phyloP scores from a whole-genome alignment of 2,888 invertebrate species.

The Drosophila macrothrix region DNA sequence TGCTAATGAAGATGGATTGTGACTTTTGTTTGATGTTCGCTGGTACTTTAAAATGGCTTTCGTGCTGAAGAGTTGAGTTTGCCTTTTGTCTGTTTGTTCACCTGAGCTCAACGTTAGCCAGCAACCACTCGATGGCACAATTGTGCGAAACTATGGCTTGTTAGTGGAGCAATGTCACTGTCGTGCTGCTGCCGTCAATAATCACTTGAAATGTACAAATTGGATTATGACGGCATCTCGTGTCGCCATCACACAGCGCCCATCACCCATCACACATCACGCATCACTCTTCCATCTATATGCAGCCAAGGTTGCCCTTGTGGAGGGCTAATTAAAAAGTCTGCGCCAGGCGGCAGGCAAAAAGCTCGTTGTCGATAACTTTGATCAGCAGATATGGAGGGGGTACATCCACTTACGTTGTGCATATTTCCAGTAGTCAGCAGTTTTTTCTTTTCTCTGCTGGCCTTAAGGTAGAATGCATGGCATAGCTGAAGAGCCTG shows the following conservation, averaged over 20 bases:
- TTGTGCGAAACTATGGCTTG: background rate
- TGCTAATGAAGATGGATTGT: background rate
- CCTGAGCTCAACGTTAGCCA: slow-evolving; percentile 14
- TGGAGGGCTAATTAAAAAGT: slow-evolving; percentile 53
- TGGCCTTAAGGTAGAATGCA: slow-evolving; percentile 39
- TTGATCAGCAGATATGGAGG: slow-evolving; percentile 15
- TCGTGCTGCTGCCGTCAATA: slow-evolving; percentile 25
- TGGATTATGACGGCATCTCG: slow-evolving; percentile 28
- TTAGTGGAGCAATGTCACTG: slow-evolving; percentile 53
- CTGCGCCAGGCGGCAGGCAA: slow-evolving; percentile 33
- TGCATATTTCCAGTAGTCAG: slow-evolving; percentile 52
- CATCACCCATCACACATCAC: background rate
- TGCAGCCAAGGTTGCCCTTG: slow-evolving; percentile 27
- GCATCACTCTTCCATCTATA: background rate
- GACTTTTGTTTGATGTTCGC: background rate
- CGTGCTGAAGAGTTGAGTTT: slow-evolving; percentile 5
- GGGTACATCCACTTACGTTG: slow-evolving; percentile 36
- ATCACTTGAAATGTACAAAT: slow-evolving; percentile 36
- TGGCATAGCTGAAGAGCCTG: slow-evolving; percentile 31
- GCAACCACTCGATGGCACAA: slow-evolving; percentile 11
- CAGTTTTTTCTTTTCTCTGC: slow-evolving; percentile 25
- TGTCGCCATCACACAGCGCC: background rate
- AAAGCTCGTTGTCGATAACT: slow-evolving; percentile 22
- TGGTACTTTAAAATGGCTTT: background rate
- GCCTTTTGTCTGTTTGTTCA: background rate